A percentile compares a stretch with the other conserved stretches of the same genome.
These are phyloP conservation scores for Vanessa tameamea DNA, from an alignment of 1,140 invertebrate species.

Conservation along the genomic window DNA sequence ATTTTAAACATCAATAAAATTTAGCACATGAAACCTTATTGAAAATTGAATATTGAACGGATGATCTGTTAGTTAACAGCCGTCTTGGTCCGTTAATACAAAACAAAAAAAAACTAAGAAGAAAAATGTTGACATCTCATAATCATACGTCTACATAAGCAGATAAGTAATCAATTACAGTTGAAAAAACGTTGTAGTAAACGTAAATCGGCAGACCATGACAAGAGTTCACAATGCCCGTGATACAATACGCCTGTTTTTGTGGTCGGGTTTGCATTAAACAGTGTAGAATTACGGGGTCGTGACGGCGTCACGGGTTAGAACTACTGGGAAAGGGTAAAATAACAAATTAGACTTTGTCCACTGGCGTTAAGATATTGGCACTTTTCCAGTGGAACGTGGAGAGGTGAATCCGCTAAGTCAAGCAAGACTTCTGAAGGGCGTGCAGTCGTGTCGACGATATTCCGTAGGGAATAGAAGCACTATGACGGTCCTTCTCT, in stretches of 20 bases:
- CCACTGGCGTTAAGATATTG: too few species aligned
- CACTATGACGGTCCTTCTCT: too few species aligned
- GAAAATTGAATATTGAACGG: too few species aligned
- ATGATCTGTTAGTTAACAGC: too few species aligned
- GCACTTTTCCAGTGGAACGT: too few species aligned
- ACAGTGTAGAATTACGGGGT: constrained; percentile 31
- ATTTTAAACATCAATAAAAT: too few species aligned
- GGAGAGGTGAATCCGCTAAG: too few species aligned
- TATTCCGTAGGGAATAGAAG: too few species aligned
- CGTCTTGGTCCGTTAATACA: too few species aligned
- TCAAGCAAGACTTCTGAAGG: too few species aligned
- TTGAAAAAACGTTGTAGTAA: constrained; percentile 3
- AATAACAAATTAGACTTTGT: neutral
- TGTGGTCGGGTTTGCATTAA: constrained; percentile 33
- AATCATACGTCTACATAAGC: neutral
- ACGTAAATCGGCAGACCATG: constrained; percentile 33
- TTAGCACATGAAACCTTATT: too few species aligned
- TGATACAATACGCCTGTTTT: constrained; percentile 22
- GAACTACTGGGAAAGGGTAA: neutral
- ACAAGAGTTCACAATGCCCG: constrained; percentile 30
- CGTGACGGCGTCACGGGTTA: constrained; percentile 18
- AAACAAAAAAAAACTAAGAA: neutral
- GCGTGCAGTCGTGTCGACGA: too few species aligned
- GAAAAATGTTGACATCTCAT: neutral
- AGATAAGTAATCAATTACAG: constrained; percentile 17